These are phyloP conservation scores for Zosterops hypoxanthus DNA, from an alignment of 2,113 vertebrate genomes.

Conservation along the genomic window DNA sequence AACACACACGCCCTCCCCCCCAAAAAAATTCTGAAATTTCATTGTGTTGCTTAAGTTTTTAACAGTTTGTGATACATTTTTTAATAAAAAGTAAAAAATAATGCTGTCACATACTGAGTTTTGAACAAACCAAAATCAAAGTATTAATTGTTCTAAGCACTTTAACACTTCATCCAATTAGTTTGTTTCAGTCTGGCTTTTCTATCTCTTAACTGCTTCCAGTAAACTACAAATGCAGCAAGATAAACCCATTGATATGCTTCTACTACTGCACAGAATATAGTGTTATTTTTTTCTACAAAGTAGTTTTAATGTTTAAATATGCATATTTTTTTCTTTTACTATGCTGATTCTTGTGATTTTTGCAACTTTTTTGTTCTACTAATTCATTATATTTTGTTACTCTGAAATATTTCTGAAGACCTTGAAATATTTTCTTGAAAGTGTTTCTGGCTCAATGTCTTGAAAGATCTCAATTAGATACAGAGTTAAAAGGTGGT, in stretches of 20 bases:
- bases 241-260: conserved; percentile 30
- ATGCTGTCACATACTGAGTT: conserved; percentile 52
- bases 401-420: neutral
- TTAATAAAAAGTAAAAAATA: conserved; percentile 62
- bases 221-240: conserved; percentile 3
- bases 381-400: neutral
- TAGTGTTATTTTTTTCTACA: neutral
- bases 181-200: neutral
- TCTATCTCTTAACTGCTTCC: conserved; percentile 13
- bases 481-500: neutral
- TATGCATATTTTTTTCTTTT: neutral
- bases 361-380: neutral
- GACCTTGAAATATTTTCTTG: neutral
- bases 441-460: neutral
- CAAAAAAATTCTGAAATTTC: neutral
- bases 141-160: conserved; percentile 54
- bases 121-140: conserved; percentile 42
- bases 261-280: neutral
- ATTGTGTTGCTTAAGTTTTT: conserved; percentile 64
- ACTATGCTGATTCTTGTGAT: neutral
- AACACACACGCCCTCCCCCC: neutral
- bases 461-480: neutral
- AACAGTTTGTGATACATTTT: conserved; percentile 62
- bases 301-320: conserved; percentile 27
- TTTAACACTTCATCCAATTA: conserved; percentile 19